Evolutionary conservation across 2,888 invertebrate genomes (phyloP).

Genomic region (Melieria picta): DNA sequence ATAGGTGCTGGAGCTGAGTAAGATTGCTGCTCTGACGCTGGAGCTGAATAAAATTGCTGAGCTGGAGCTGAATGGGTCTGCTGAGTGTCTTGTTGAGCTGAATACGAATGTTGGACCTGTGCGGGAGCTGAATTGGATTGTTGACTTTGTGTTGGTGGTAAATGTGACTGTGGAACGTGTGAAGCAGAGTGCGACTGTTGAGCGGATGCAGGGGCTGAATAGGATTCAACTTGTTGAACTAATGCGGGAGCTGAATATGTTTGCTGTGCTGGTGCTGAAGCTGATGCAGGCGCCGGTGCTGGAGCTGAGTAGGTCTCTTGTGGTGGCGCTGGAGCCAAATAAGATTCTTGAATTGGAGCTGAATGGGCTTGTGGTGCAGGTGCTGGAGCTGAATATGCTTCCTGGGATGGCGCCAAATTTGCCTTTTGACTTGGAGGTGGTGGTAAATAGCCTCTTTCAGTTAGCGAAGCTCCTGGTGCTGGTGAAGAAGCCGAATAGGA

Average conservation of each 20-base stretch:
- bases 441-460: not conserved
- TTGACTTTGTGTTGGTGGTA: conserved; percentile 26
- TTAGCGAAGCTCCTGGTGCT: not conserved
- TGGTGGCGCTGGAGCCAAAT: conserved; percentile 25
- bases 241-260: not conserved
- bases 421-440: conserved; percentile 10
- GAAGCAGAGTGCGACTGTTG: not conserved
- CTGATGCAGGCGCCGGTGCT: not conserved
- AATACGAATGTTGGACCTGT: conserved; percentile 31
- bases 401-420: not conserved
- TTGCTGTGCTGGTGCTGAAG: conserved; percentile 1
- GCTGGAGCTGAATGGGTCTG: not conserved
- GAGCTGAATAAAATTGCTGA: conserved; percentile 13
- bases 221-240: conserved; percentile 22
- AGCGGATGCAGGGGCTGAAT: conserved; percentile 28
- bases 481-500: conserved; percentile 1
- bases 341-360: conserved; percentile 22
- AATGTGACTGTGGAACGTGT: conserved; percentile 4
- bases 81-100: conserved; percentile 20
- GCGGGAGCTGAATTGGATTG: conserved; percentile 34
- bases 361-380: conserved; percentile 34
- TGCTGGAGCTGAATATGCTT: not conserved
- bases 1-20: conserved; percentile 21
- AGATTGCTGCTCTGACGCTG: conserved; percentile 30
- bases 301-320: conserved; percentile 11